Evolutionary conservation across 1,140 invertebrate genomes (phyloP).

Genomic region (Cydia strobilella): DNA sequence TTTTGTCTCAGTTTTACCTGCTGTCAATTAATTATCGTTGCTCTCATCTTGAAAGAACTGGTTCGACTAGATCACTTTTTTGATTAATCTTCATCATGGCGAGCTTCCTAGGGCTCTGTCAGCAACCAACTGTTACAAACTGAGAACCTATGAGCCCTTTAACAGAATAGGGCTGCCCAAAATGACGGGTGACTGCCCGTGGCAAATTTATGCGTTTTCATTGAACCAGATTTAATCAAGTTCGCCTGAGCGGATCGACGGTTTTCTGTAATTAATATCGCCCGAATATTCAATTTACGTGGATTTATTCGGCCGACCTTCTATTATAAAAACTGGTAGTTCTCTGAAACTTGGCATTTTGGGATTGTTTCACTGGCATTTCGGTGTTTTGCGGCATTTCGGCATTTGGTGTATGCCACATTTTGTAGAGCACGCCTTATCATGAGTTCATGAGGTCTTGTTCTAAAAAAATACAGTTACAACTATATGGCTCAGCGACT

Average conservation of each 20-base stretch:
- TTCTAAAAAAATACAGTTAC: no score
- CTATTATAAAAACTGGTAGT: conserved; percentile 17
- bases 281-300: conserved; percentile 28
- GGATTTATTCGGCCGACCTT: conserved; percentile 26
- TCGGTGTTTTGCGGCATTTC: neutral
- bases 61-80: no score
- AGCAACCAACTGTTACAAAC: neutral
- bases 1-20: no score
- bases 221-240: conserved; percentile 32
- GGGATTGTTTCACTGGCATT: neutral
- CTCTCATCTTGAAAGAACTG: no score
- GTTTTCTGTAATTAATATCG: conserved; percentile 30
- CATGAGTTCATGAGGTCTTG: neutral
- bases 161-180: conserved; percentile 9
- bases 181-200: conserved; percentile 21
- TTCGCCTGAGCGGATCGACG: conserved; percentile 18
- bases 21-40: no score
- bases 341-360: conserved; percentile 15
- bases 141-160: neutral
- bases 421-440: neutral
- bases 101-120: no score
- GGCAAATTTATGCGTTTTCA: conserved; percentile 26
- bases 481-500: no score
- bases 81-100: no score
- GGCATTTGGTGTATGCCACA: no score